phyloP scores from a whole-genome alignment of 2,797 vertebrate genomes.

The Cephalopachus bancanus region DNA sequence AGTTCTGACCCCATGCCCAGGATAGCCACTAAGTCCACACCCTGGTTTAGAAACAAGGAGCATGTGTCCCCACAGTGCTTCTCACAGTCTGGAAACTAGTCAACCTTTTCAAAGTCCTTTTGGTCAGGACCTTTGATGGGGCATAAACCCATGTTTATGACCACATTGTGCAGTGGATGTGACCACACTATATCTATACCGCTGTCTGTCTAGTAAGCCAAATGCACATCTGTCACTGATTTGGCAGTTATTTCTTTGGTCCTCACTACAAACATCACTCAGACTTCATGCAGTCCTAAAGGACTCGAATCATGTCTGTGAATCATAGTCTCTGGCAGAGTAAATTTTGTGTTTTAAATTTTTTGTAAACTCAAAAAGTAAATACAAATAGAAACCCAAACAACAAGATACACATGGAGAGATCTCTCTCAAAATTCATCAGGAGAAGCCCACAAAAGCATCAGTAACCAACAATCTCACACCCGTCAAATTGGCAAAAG shows the following conservation, averaged over 20 bases:
- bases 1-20: not conserved
- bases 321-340: not conserved
- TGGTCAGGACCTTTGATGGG: not conserved
- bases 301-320: not conserved
- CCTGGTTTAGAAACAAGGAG: slow-evolving; percentile 6
- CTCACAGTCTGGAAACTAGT: not conserved
- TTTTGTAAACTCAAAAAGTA: not conserved
- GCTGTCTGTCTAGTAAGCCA: not conserved
- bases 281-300: not conserved
- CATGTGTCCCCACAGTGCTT: not conserved
- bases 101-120: not conserved
- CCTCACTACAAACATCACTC: not conserved
- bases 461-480: not conserved
- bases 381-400: slow-evolving; percentile 17
- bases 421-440: slow-evolving; percentile 9
- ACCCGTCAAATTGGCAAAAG: not conserved
- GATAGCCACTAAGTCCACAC: not conserved
- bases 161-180: not conserved
- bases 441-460: not conserved
- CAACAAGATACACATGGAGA: not conserved
- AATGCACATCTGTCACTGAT: not conserved
- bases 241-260: slow-evolving; percentile 3
- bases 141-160: not conserved
- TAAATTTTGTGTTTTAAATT: not conserved
- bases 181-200: not conserved